Evolutionary conservation across 2,797 vertebrate genomes (phyloP).

Genomic region (Pipistrellus nathusii): DNA sequence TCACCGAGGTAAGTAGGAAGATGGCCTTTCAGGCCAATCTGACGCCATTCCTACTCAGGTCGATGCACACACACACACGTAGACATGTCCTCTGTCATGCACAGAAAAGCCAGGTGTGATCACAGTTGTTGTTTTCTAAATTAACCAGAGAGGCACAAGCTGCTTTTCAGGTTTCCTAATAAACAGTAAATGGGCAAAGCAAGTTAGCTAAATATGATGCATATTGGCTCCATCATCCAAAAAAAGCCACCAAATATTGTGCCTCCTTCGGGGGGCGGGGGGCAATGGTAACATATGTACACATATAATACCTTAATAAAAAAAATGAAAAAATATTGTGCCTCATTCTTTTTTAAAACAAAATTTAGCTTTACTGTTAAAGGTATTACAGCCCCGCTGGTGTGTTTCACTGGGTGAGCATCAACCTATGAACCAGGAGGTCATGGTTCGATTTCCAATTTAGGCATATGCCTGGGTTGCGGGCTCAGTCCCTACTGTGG

Average conservation of each 20-base stretch:
- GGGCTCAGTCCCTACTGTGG: too few species aligned
- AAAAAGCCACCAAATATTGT: neutral
- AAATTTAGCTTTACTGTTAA: too few species aligned
- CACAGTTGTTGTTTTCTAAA: neutral
- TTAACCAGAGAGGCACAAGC: neutral
- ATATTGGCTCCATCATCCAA: neutral
- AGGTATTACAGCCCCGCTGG: too few species aligned
- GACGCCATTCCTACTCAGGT: neutral
- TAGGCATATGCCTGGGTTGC: too few species aligned
- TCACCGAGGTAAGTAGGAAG: neutral
- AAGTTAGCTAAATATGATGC: neutral
- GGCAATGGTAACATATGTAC: too few species aligned
- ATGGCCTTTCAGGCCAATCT: neutral
- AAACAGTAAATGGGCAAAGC: constrained; percentile 11
- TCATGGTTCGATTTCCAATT: too few species aligned
- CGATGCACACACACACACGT: neutral
- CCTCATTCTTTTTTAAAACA: neutral
- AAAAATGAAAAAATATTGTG: too few species aligned
- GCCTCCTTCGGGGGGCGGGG: neutral
- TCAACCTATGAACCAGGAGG: too few species aligned
- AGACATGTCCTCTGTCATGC: neutral
- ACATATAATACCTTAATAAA: too few species aligned
- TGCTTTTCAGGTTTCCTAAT: constrained; percentile 3
- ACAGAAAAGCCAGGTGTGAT: neutral
- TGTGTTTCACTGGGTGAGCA: too few species aligned